These are phyloP conservation scores for Eurystomus glaucurus DNA, from an alignment of 2,797 vertebrate genomes.

Conservation along the genomic window DNA sequence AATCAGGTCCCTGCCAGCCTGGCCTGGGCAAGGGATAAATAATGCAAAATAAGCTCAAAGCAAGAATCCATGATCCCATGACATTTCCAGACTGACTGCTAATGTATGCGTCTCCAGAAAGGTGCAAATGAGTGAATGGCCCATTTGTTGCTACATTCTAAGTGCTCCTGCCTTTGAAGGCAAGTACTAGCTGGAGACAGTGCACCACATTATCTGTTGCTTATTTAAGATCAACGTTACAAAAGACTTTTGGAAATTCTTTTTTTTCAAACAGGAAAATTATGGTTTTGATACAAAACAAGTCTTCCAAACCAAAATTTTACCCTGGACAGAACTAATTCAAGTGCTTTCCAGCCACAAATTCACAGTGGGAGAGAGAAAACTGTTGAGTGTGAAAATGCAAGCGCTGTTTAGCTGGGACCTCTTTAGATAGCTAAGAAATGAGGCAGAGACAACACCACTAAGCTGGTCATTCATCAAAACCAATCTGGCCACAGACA, in stretches of 20 bases:
- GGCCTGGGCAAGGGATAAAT: background rate
- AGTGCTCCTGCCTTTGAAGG: slow-evolving; percentile 19
- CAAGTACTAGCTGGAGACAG: background rate
- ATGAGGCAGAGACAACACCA: slow-evolving; percentile 68
- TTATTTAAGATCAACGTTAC: background rate
- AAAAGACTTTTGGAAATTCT: background rate
- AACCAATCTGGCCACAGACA: slow-evolving; percentile 70
- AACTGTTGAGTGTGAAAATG: slow-evolving; percentile 13
- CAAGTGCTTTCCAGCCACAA: background rate
- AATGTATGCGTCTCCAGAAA: slow-evolving; percentile 17
- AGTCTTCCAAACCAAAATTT: background rate
- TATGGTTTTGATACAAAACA: background rate
- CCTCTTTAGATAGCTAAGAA: slow-evolving; percentile 54
- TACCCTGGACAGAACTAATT: slow-evolving; percentile 18
- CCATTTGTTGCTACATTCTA: background rate
- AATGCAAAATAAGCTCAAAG: slow-evolving; percentile 1
- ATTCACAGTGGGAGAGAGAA: slow-evolving; percentile 44
- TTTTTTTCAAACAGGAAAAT: background rate
- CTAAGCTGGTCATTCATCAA: slow-evolving; percentile 78
- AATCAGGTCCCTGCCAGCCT: background rate
- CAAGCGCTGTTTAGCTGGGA: slow-evolving; percentile 7
- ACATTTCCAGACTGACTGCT: background rate
- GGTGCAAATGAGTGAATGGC: background rate
- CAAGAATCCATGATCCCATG: background rate
- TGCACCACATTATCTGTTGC: background rate